phyloP scores from a whole-genome alignment of 2,113 vertebrate species.

The Coptodon bakossiorum region DNA sequence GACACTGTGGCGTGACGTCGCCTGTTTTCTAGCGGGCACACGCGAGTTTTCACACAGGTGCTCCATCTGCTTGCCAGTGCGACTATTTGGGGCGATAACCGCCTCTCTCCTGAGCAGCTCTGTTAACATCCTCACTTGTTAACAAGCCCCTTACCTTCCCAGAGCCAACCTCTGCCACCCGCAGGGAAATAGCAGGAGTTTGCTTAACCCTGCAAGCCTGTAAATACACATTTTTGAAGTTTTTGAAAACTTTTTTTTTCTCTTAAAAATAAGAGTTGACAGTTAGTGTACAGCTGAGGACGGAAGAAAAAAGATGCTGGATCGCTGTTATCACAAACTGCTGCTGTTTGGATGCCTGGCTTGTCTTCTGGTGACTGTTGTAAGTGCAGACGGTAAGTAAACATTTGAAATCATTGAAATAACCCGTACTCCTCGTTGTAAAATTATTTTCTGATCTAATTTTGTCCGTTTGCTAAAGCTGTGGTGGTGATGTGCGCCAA shows the following conservation, averaged over 20 bases:
- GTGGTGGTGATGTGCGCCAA: background rate
- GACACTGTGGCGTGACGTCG: constrained; percentile 62
- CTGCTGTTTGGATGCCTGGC: constrained; percentile 63
- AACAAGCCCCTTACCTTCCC: constrained; percentile 1
- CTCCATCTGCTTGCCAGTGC: constrained; percentile 65
- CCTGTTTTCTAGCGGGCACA: constrained; percentile 65
- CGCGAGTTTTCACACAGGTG: constrained; percentile 79
- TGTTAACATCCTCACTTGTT: constrained; percentile 21
- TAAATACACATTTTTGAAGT: constrained; percentile 7
- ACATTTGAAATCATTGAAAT: background rate
- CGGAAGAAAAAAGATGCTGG: constrained; percentile 50
- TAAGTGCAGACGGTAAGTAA: constrained; percentile 76
- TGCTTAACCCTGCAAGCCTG: background rate
- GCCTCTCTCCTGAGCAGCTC: constrained; percentile 47
- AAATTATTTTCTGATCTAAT: background rate
- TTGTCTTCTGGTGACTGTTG: constrained; percentile 62
- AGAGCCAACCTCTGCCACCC: constrained; percentile 26
- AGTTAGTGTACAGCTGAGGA: background rate
- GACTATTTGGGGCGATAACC: constrained; percentile 70
- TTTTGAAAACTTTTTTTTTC: constrained; percentile 9
- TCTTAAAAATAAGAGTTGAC: background rate
- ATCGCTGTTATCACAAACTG: constrained; percentile 27
- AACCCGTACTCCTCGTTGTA: background rate
- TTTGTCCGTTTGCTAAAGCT: background rate
- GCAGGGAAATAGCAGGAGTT: constrained; percentile 33